Evolutionary conservation across 2,888 invertebrate species (phyloP), one percentile per base, ranked within the genome.

Genomic region (Mythimna pallens): DNA sequence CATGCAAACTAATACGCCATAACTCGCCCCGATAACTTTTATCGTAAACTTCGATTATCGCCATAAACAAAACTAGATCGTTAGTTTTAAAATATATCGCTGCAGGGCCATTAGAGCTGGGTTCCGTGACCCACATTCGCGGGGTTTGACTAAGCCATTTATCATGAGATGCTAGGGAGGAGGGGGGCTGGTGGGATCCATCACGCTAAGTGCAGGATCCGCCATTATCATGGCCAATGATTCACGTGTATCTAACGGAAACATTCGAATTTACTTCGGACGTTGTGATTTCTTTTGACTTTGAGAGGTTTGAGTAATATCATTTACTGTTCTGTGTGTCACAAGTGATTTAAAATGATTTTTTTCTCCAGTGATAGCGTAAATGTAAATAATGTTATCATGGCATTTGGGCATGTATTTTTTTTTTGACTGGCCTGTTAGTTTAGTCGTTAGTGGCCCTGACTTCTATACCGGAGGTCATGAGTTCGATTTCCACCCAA

Each of bases 191-290:
- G 86, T 84, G 87, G 87, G 89, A 92, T 93, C 93, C 92, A 93
- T 93, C 93, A 93, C 87, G 86, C 81, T 91, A 90, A 92, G 91
- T 89, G 91, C 90, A 88, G 87, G 86, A 75, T 70, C 58, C 83
- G 84, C 89, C 89, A 91, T 91, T 92, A 90, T 91, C 91, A 91
- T 91, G 90, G 88, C 83, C 89, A 92, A 91, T 89, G 91, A 91
- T 91, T 90, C 89, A 91, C 89, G 65, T 76, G 67, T 61, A 54
- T 61, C 55, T 66, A 47, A 85, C 84, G 86, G 86, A 84, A 88
- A 86, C 82, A 81, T 82, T 80, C 73, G 86, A 67, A 47, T 66
- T 68, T 47, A n/a, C 58, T 59, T 66, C 47, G 62, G 52, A 59
- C 47, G 17, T 47, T 47, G 47, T 17, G 47, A 47, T 47, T 20